phyloP scores from a whole-genome alignment of 1,140 invertebrate genomes.

The Drosophila pachea region DNA sequence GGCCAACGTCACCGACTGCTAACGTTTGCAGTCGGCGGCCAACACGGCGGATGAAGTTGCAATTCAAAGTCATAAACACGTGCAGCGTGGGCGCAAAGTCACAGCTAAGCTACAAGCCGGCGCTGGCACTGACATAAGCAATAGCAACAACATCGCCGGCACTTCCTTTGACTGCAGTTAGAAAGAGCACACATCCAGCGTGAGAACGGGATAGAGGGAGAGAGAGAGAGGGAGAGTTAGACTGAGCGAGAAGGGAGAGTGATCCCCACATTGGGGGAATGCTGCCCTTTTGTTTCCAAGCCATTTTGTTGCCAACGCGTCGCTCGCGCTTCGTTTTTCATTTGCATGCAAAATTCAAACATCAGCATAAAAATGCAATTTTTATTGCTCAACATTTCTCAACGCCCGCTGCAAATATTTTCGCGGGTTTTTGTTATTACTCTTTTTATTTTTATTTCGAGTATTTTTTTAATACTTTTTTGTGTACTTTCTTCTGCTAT shows the following conservation, averaged over 20 bases:
- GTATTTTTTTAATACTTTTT: constrained; percentile 13
- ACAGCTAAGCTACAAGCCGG: constrained; percentile 67
- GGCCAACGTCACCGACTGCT: constrained; percentile 1
- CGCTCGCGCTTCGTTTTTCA: constrained; percentile 67
- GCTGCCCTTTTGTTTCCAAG: constrained; percentile 41
- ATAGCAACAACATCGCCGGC: constrained; percentile 38
- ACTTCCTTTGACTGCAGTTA: constrained; percentile 49
- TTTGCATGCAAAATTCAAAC: constrained; percentile 77
- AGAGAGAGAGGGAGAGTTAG: background rate
- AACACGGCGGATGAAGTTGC: constrained; percentile 70
- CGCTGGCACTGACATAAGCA: constrained; percentile 54
- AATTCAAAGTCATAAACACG: constrained; percentile 78
- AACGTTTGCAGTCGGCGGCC: constrained; percentile 18
- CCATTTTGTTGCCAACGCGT: constrained; percentile 44
- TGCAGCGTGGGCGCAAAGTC: constrained; percentile 75
- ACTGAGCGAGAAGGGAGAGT: background rate
- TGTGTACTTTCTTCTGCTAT: constrained; percentile 48
- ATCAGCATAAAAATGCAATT: constrained; percentile 78
- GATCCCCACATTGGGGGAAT: constrained; percentile 18
- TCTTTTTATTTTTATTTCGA: constrained; percentile 41
- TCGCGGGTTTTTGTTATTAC: constrained; percentile 73
- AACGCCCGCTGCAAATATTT: constrained; percentile 76
- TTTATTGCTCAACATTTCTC: constrained; percentile 77
- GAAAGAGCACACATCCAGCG: background rate
- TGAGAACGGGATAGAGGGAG: background rate